These are phyloP conservation scores for Esperia sulphurella DNA, from an alignment of 2,888 invertebrate genomes.

Conservation along the genomic window DNA sequence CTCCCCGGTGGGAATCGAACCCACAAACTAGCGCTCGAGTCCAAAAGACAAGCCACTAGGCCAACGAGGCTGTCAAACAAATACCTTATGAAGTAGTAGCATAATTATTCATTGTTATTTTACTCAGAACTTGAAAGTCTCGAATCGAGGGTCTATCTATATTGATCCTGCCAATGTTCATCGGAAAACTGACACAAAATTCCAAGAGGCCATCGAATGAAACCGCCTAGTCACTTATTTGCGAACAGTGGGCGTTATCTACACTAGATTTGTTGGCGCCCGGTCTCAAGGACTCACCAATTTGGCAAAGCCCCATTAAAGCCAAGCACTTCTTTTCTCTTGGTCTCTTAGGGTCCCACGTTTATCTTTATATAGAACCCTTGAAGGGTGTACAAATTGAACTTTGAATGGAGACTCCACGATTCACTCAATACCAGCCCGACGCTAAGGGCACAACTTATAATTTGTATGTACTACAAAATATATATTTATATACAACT, in stretches of 20 bases:
- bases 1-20: too few relatives aligned
- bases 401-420: neutral
- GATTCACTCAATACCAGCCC: too few relatives aligned
- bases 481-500: too few relatives aligned
- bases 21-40: too few relatives aligned
- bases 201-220: neutral
- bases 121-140: too few relatives aligned
- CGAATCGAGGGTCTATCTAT: too few relatives aligned
- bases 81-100: too few relatives aligned
- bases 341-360: neutral
- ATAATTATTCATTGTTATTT: neutral
- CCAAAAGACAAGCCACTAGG: too few relatives aligned
- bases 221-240: constrained; percentile 10
- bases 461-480: too few relatives aligned
- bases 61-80: too few relatives aligned
- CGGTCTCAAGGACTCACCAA: constrained; percentile 7
- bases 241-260: constrained; percentile 8
- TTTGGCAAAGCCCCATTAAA: constrained; percentile 10
- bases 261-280: constrained; percentile 11
- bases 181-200: neutral
- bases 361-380: neutral
- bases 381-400: neutral
- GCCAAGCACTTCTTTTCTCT: constrained; percentile 4
- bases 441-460: neutral
- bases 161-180: neutral